A percentile compares a stretch with the other conserved stretches of the same genome.
phyloP scores from a whole-genome alignment of 2,797 vertebrate genomes.

The Myotis pilosus region DNA sequence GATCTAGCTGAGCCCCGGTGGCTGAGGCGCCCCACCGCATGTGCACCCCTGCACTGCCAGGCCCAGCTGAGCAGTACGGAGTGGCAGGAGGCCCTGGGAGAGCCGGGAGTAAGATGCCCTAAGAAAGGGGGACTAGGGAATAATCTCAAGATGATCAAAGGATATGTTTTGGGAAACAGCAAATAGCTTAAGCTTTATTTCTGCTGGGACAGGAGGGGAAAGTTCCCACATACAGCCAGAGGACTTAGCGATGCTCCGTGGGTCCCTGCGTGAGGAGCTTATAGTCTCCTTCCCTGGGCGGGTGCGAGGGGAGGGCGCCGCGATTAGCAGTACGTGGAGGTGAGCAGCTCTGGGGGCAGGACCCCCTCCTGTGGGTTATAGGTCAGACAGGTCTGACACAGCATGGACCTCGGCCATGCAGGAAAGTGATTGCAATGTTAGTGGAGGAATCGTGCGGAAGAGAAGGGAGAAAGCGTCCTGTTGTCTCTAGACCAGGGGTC shows the following conservation, averaged over 20 bases:
- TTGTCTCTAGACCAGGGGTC: neutral
- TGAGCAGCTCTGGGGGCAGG: neutral
- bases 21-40: rapidly evolving
- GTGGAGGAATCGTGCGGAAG: neutral
- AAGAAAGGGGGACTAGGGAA: neutral
- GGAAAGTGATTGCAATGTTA: neutral
- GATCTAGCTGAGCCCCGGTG: neutral
- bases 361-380: rapidly evolving
- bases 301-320: too few relatives aligned
- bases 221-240: neutral
- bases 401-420: neutral
- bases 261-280: neutral
- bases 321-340: neutral
- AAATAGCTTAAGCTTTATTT: neutral
- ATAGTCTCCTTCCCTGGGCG: neutral
- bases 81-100: too few relatives aligned
- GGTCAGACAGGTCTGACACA: neutral
- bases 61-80: rapidly evolving
- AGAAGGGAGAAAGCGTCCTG: neutral
- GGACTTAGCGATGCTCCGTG: neutral
- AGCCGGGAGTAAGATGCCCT: neutral
- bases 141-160: neutral
- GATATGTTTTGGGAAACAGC: neutral
- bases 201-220: neutral
- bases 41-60: neutral